Evolutionary conservation across 1,140 invertebrate genomes (phyloP).

Genomic region (Schlechtendalia chinensis): DNA sequence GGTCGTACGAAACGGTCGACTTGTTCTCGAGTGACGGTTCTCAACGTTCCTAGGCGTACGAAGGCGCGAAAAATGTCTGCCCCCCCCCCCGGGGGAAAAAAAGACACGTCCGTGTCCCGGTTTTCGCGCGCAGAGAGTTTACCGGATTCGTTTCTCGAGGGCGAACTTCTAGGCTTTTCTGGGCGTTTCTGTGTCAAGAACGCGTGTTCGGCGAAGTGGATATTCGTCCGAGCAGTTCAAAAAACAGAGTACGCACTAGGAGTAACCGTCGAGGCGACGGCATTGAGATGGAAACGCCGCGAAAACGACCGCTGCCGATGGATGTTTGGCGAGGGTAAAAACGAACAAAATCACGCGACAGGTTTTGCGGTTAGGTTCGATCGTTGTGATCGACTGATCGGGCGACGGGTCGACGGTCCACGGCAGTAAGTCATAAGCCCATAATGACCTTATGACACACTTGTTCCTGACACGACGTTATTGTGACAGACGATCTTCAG

Average conservation of each 20-base stretch:
- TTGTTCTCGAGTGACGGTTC: too few relatives aligned
- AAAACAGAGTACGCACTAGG: background rate
- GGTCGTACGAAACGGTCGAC: too few relatives aligned
- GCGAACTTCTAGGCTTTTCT: too few relatives aligned
- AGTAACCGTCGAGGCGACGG: background rate
- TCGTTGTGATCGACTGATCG: background rate
- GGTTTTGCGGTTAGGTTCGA: background rate
- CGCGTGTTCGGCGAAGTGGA: background rate
- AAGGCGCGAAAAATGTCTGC: too few relatives aligned
- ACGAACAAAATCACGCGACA: background rate
- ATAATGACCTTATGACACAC: slow-evolving; percentile 45
- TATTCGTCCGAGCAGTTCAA: background rate
- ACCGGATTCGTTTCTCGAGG: too few relatives aligned
- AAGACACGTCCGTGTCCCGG: too few relatives aligned
- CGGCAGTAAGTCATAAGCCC: background rate
- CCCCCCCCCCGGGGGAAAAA: too few relatives aligned
- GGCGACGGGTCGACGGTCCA: slow-evolving; percentile 5
- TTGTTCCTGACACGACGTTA: slow-evolving; percentile 1
- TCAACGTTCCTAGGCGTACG: too few relatives aligned
- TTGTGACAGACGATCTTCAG: background rate
- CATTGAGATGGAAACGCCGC: slow-evolving; percentile 16
- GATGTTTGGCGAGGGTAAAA: too few relatives aligned
- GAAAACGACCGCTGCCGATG: too few relatives aligned
- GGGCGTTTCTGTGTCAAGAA: slow-evolving; percentile 17
- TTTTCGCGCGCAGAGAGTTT: background rate